Base-by-base conservation (phyloP, 2,797 vertebrate genomes). In the Sebastolobus altivelis region DNA sequence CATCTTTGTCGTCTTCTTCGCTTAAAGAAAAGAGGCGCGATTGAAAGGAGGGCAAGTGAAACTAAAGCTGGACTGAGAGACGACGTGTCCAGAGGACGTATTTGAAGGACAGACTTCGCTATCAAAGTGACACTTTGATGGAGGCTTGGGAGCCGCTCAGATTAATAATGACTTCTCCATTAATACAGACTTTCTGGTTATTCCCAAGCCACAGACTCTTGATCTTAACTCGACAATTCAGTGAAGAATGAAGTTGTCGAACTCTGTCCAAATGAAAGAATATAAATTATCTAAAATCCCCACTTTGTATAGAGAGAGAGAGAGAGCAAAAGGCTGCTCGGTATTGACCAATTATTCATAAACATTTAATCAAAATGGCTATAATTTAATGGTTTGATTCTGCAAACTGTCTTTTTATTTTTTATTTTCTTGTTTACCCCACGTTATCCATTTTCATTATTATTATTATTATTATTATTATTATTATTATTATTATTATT, bases 1-100 rank as follows among this genome's bases (percentile, higher is more conserved):
- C 90, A 92, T 99, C 91, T 99, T 99, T 54, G 98, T 99, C n/a
- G 97, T 99, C 80, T 99, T 99, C 94, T 96, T 99, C 8, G 98
- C 98, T 79, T 99, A 95, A 98, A 77, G 71, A 31, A 71, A 70
- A 73, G 31, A 70, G 14, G 11, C 68, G 22, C 6, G 0, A 8
- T 52, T 3, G 25, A 52, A 29, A 2, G 18, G 18, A 12, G 46
- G 84, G 18, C 56, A 70, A 54, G 46, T 65, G 29, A 85, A 80
- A 35, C 65, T 77, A 68, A 86, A 90, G 73, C 74, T 85, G 77
- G 80, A 88, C 86, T 65, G 37, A 13, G 16, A 68, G 16, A 68
- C 10, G 3, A 63, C 59, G 16, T 38, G 59, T 80, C 71, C 46
- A 67, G 66, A 72, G 54, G 35, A 84, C 56, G 13, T 65, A 86